Percentiles rank a stretch among this genome's conserved stretches.
Evolutionary conservation across 2,797 vertebrate genomes (phyloP).

Genomic region (Distichodus sexfasciatus): DNA sequence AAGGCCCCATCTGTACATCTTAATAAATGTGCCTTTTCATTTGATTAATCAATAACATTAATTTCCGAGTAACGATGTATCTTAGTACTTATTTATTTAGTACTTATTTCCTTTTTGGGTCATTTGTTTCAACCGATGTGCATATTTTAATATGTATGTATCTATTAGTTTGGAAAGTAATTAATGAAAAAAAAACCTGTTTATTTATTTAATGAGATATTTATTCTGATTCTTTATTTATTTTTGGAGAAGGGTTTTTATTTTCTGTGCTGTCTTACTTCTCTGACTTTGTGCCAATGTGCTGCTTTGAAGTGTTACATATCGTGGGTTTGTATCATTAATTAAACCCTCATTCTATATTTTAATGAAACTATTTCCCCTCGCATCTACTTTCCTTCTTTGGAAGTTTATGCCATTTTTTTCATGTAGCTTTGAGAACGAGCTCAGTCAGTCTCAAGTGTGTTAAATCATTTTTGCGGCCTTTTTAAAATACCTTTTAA

Average conservation of each 20-base stretch:
- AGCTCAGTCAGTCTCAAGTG: too few relatives aligned
- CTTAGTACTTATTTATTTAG: constrained; percentile 70
- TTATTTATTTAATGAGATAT: constrained; percentile 85
- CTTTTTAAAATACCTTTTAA: too few relatives aligned
- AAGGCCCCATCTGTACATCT: constrained; percentile 74
- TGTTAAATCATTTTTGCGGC: too few relatives aligned
- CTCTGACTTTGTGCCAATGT: constrained; percentile 84
- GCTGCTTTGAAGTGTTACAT: constrained; percentile 87
- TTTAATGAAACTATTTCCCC: constrained; percentile 67
- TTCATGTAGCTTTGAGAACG: too few relatives aligned
- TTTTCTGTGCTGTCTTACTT: constrained; percentile 82
- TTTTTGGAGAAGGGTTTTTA: constrained; percentile 81
- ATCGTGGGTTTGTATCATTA: constrained; percentile 86
- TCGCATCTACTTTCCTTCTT: constrained; percentile 50
- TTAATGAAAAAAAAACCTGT: constrained; percentile 78
- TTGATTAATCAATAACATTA: constrained; percentile 79
- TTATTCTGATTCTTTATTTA: constrained; percentile 80
- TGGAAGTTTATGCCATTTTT: too few relatives aligned
- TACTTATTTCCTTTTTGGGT: constrained; percentile 65
- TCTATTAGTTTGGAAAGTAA: constrained; percentile 81
- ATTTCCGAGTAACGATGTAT: constrained; percentile 80
- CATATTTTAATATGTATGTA: constrained; percentile 81
- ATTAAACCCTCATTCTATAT: constrained; percentile 87
- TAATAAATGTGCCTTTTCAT: constrained; percentile 89
- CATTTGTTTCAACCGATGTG: constrained; percentile 78